Base-by-base conservation (phyloP, 2,888 invertebrate species). In the Cosmopolites sordidus region DNA sequence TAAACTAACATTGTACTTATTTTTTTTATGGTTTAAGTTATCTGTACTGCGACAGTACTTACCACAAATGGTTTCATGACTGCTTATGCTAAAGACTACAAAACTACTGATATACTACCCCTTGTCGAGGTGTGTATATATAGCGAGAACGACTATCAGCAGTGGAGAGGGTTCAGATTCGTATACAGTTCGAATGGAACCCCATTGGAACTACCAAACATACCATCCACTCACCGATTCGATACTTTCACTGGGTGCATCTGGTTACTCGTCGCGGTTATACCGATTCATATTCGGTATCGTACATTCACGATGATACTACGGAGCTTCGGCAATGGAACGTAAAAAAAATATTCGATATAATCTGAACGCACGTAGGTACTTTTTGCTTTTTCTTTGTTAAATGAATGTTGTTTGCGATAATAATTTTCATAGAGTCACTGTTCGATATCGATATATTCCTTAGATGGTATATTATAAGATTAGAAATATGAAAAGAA, bases 31-130 rank as follows among this genome's bases (percentile, higher is more conserved):
- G n/a, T n/a, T n/a, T n/a, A n/a, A n/a, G n/a, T n/a, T n/a, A n/a
- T n/a, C n/a, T n/a, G n/a, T n/a, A n/a, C n/a, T n/a, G n/a, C n/a
- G n/a, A n/a, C n/a, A n/a, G n/a, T 14, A 48, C 58, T 58, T 51
- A 58, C 58, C 54, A 58, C 18, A 48, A 58, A 56, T 16, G 51
- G 56, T 45, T 38, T 56, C 58, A 58, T 58, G 45, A 55, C 42
- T 22, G 16, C 17, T 15, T 45, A 33, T 44, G 43, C 27, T 29
- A 29, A 54, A 52, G 38, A 50, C 43, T 38, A 51, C 41, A 22
- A 52, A 56, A 43, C 50, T 48, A 58, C 58, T 58, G 50, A 58
- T 55, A 29, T 27, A 39, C 55, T 52, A 55, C 52, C 58, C 58
- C 50, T 47, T 33, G 27, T 16, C 47, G 43, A 58, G 58, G 58